Evolutionary conservation across 2,888 invertebrate species (phyloP), one percentile per base, ranked within the genome.

Genomic region (Rotaria sp.): DNA sequence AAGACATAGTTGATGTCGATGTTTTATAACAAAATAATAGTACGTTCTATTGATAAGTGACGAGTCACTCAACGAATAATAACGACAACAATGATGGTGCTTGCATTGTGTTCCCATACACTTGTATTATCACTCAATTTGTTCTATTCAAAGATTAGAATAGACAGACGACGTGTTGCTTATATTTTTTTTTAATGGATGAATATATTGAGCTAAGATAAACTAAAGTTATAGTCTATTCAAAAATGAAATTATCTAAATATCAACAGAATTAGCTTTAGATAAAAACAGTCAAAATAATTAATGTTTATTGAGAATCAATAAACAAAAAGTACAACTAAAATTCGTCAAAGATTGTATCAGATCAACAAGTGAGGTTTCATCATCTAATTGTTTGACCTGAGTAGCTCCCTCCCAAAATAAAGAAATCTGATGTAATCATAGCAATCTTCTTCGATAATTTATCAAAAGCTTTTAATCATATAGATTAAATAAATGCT

Each of bases 1-100:
- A 67, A 67, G 67, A 67, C 18, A 18, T 67, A 35, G 35, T 35
- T n/a, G 35, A 67, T 67, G 67, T 67, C 35, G 67, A 35, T 67
- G 67, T 67, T 67, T 67, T 67, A 67, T 67, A 67, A 67, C 67
- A 67, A 67, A 67, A 67, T 67, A 67, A 67, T 67, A 67, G 67
- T 67, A 67, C 67, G 18, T 67, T 35, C 67, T 67, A 35, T 67
- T 67, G 67, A 67, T 67, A 67, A 67, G 67, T 67, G 67, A 67
- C 67, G 67, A 67, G 67, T 67, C 67, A 67, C 67, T 67, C 67
- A 67, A 67, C 67, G 57, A 59, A n/a, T 15, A 59, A 59, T 30
- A 59, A 59, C 57, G 67, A 67, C 67, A 35, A 67, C 67, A 67
- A 35, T 67, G 21, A 67, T 35, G 35, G 35, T 67, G 67, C 67